Conservation (phyloP, 2,797 vertebrate genomes). For the Numenius phaeopus region DNA sequence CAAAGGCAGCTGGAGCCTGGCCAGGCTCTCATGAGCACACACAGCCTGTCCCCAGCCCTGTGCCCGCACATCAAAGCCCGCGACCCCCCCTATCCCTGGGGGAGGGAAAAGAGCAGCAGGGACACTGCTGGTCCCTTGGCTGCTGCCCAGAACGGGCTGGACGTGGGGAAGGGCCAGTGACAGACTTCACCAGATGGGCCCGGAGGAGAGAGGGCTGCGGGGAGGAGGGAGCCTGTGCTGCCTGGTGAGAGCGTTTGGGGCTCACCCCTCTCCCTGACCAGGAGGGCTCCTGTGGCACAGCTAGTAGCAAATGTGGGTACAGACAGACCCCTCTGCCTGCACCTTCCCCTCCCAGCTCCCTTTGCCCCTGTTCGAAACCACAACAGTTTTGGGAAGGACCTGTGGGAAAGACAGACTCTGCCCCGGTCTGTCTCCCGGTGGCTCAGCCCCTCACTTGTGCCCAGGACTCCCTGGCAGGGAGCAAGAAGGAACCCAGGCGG, state of each 20-base stretch:
- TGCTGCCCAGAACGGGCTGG: slow-evolving; percentile 51
- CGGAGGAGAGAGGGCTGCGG: background rate
- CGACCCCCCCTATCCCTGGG: background rate
- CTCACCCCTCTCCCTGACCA: background rate
- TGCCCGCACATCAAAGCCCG: slow-evolving; percentile 70
- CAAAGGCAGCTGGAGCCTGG: slow-evolving; percentile 76
- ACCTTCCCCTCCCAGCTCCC: background rate
- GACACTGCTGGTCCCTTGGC: slow-evolving; percentile 61
- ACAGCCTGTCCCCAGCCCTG: slow-evolving; percentile 63
- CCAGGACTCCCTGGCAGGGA: background rate
- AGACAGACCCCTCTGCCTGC: background rate
- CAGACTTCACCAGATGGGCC: slow-evolving; percentile 35
- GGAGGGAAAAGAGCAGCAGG: slow-evolving; percentile 69
- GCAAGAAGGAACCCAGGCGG: background rate
- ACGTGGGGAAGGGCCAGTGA: background rate
- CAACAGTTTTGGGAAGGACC: background rate
- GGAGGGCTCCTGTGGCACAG: background rate
- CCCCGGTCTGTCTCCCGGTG: background rate
- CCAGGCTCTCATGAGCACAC: slow-evolving; percentile 73
- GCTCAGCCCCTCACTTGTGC: background rate
- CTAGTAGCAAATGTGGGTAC: background rate
- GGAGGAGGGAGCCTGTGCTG: background rate
- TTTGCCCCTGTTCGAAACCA: background rate
- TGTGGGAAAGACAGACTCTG: background rate
- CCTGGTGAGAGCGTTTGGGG: fast-evolving